Base-by-base conservation (phyloP, 2,888 invertebrate genomes). In the Ypsolopha scabrella region DNA sequence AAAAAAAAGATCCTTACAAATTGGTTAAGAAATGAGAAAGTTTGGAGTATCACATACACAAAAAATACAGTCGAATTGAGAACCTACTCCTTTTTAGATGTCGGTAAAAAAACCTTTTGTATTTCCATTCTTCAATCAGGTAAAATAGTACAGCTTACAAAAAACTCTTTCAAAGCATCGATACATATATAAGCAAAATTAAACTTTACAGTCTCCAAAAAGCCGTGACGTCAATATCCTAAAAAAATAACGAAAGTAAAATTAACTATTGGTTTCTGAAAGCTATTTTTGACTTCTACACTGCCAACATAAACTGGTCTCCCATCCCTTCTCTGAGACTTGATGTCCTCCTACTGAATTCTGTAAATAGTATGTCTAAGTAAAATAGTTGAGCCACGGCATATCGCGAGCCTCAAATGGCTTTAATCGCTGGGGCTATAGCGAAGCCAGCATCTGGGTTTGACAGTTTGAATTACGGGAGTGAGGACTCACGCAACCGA, bases 381-480 rank as follows among this genome's bases (percentile, higher is more conserved):
- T 52, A 52, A 36, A 38, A n/a, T 48, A 33, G 52, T 48, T 33
- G 11, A 39, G 48, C 39, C 6, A 24, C 36, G 36, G 48, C 48
- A 52, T 48, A 53, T 46, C 49, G 47, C 55, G 54, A 53, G 57
- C 46, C 44, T 48, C 52, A 50, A 80, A 82, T 82, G 80, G 80
- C 80, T 80, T 85, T 85, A 83, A 85, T 85, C 80, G 80, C 65
- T 70, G 62, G 74, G 64, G 78, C 75, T 75, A 67, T 68, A 68
- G 24, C 24, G 24, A 24, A 3, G 24, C 68, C 82, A 76, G 79
- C 24, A 24, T 24, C 80, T 85, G 85, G 72, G 78, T 73, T 78
- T 82, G 85, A 82, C 81, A 75, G 70, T 65, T 73, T 74, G 79
- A 83, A 77, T 80, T 80, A 81, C 77, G 75, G 75, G 68, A 73